Conservation (phyloP, 2,888 invertebrate species). For the Microctonus hyperodae region DNA sequence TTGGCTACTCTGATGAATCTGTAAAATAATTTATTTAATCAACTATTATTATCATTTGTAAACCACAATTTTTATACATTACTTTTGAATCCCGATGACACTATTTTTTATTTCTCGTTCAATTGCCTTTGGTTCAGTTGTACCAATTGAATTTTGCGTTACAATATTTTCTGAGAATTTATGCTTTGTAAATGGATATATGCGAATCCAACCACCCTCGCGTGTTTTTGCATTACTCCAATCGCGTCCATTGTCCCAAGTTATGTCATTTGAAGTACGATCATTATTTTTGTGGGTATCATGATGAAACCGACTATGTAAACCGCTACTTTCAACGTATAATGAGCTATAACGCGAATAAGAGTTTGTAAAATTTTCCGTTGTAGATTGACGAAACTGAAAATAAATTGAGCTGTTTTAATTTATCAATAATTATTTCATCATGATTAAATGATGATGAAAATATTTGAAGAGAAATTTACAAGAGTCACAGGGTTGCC, state of each 20-base stretch:
- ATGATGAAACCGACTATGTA: constrained; percentile 64
- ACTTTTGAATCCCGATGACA: constrained; percentile 58
- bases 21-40: constrained; percentile 17
- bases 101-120: constrained; percentile 58
- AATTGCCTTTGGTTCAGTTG: constrained; percentile 44
- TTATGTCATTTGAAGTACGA: constrained; percentile 64
- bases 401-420: no score
- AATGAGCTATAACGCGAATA: constrained; percentile 57
- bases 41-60: neutral
- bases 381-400: constrained; percentile 48
- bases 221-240: constrained; percentile 71
- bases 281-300: constrained; percentile 69
- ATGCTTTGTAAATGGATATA: constrained; percentile 70
- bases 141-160: constrained; percentile 47
- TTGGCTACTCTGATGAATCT: constrained; percentile 65
- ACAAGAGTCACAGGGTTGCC: constrained; percentile 46
- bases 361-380: constrained; percentile 49
- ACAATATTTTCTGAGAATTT: constrained; percentile 42
- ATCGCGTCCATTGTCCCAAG: constrained; percentile 77
- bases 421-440: neutral
- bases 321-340: constrained; percentile 62
- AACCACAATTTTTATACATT: constrained; percentile 29
- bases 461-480: constrained; percentile 48
- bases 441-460: neutral
- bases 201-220: constrained; percentile 80